Conservation (phyloP, 2,797 vertebrate genomes). For the Lophius americanus region DNA sequence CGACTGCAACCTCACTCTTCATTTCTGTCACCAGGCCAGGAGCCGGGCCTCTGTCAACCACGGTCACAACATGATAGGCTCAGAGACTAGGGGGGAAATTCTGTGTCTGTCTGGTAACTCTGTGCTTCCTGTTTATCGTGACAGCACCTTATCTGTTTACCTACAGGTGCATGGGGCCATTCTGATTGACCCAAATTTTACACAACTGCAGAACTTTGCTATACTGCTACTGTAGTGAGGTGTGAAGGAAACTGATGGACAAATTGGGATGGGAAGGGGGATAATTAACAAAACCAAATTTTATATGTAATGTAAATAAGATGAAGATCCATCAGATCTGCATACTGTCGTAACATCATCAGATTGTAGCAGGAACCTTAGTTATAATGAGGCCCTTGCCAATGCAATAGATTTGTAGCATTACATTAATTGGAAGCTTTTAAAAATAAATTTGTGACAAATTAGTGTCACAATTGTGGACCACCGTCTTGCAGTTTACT, state of each 20-base stretch:
- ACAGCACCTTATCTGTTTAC: slow-evolving; percentile 55
- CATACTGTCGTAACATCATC: background rate
- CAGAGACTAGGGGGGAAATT: slow-evolving; percentile 46
- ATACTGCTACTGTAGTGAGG: background rate
- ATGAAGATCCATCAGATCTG: background rate
- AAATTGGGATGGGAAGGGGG: no score
- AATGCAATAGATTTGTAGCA: background rate
- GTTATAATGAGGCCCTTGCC: background rate
- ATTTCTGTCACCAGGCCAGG: slow-evolving; percentile 64
- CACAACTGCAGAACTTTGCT: background rate
- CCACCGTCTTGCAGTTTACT: no score
- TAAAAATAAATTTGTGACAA: background rate
- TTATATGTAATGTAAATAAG: background rate
- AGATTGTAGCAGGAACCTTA: slow-evolving; percentile 12
- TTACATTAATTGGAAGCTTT: background rate
- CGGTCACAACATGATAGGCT: slow-evolving; percentile 57
- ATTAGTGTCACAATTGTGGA: background rate
- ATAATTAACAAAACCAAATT: background rate
- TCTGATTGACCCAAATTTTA: slow-evolving; percentile 48
- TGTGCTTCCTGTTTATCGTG: slow-evolving; percentile 66
- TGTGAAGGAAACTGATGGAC: background rate
- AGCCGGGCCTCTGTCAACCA: slow-evolving; percentile 49
- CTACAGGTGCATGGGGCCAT: slow-evolving; percentile 30
- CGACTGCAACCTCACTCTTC: slow-evolving; percentile 75
- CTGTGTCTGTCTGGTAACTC: slow-evolving; percentile 67